phyloP scores from a whole-genome alignment of 2,113 vertebrate genomes.

The Falcunculus frontatus region DNA sequence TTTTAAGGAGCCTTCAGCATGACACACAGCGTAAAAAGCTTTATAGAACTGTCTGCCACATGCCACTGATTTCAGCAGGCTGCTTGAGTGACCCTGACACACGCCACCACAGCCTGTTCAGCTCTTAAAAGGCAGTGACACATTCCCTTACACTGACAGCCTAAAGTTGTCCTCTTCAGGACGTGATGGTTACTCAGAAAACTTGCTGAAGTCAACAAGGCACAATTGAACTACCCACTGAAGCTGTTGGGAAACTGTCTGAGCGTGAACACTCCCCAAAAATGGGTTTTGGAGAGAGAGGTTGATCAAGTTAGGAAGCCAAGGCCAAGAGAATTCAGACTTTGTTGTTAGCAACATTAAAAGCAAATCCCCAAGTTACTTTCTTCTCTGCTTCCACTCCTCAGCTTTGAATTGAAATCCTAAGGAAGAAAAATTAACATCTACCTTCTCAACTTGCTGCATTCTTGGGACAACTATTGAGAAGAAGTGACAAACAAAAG shows the following conservation, averaged over 20 bases:
- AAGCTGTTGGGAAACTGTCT: neutral
- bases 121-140: neutral
- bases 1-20: neutral
- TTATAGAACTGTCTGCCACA: neutral
- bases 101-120: neutral
- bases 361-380: neutral
- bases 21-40: neutral
- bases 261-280: neutral
- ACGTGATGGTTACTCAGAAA: neutral
- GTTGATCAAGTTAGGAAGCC: neutral
- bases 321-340: neutral
- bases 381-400: neutral
- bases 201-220: neutral
- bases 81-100: neutral
- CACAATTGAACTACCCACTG: neutral
- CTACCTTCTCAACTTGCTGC: neutral
- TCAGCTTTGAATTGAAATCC: neutral
- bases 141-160: neutral
- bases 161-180: neutral
- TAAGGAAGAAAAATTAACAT: neutral
- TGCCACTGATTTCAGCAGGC: neutral
- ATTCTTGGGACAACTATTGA: neutral
- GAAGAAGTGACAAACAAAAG: neutral
- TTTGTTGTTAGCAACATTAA: neutral
- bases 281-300: neutral